A percentile compares a stretch with the other conserved stretches of the same genome.
phyloP scores from a whole-genome alignment of 2,888 invertebrate genomes.

The Eurytoma californica region DNA sequence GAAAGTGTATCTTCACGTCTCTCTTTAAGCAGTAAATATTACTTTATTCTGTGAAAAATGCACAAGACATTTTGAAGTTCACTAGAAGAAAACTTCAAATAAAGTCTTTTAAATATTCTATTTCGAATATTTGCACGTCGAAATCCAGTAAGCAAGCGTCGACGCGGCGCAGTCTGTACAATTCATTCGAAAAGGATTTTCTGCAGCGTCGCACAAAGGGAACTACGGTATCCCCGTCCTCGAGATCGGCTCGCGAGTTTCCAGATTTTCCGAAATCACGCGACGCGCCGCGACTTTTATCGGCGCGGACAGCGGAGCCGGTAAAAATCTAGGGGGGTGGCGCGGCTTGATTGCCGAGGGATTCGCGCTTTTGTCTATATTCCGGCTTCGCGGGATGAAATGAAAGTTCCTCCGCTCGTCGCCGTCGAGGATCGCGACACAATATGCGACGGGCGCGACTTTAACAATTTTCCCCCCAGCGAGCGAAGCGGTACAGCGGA shows the following conservation, averaged over 20 bases:
- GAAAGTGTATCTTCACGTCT: no score
- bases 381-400: constrained; percentile 32
- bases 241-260: constrained; percentile 8
- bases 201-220: neutral
- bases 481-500: neutral
- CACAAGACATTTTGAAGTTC: no score
- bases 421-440: no score
- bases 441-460: constrained; percentile 50
- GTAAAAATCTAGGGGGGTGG: constrained; percentile 17
- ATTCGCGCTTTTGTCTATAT: constrained; percentile 57
- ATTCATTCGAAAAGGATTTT: constrained; percentile 22
- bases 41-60: no score
- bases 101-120: no score
- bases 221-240: neutral
- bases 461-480: constrained; percentile 43
- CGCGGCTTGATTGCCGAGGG: constrained; percentile 49
- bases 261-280: constrained; percentile 35
- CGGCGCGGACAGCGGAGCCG: constrained; percentile 21
- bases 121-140: no score
- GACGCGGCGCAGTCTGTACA: neutral
- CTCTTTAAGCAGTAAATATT: no score
- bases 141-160: no score
- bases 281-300: constrained; percentile 44
- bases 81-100: no score
- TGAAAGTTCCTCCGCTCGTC: constrained; percentile 44